phyloP scores from a whole-genome alignment of 2,113 vertebrate genomes.

The Otis tarda region DNA sequence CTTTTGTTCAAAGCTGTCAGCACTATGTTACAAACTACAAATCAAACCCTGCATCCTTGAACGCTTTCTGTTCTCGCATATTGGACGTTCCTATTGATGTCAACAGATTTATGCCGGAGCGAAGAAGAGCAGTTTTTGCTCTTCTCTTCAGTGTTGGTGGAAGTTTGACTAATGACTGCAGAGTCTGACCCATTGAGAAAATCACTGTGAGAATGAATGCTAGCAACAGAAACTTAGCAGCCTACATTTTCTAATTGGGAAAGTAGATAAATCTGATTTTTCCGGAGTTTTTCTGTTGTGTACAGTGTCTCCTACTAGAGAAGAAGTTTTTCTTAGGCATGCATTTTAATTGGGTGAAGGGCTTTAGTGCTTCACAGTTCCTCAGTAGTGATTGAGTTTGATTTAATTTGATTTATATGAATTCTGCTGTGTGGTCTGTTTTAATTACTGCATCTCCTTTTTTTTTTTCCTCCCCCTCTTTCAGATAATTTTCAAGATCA shows the following conservation, averaged over 20 bases:
- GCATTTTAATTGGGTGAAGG: background rate
- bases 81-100: background rate
- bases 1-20: background rate
- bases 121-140: background rate
- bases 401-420: background rate
- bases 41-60: conserved; percentile 47
- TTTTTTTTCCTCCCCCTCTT: background rate
- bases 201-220: background rate
- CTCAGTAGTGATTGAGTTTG: background rate
- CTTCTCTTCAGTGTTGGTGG: background rate
- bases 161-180: conserved; percentile 31
- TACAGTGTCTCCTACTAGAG: background rate
- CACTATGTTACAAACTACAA: background rate
- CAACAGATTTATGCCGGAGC: conserved; percentile 30
- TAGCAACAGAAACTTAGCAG: background rate
- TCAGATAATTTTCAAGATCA: conserved; percentile 98
- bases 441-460: background rate
- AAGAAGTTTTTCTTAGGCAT: background rate
- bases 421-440: background rate
- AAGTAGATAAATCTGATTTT: background rate
- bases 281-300: background rate
- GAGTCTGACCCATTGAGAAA: background rate
- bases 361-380: background rate
- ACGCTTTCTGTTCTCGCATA: background rate
- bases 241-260: background rate